Evolutionary conservation across 2,113 vertebrate species (phyloP).

Genomic region (Ptyas mucosa): DNA sequence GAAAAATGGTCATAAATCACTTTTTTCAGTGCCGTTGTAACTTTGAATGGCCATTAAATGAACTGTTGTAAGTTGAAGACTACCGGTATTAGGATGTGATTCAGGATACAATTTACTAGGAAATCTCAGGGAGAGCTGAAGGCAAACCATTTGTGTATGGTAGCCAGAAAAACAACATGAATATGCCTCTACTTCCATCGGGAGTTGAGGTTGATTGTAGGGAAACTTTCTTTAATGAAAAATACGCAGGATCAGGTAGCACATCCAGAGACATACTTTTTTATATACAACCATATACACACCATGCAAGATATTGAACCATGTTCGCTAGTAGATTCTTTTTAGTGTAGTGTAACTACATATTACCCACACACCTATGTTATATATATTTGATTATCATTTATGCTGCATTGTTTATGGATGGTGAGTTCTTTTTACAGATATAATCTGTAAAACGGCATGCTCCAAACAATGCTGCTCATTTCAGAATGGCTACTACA

Average conservation of each 20-base stretch:
- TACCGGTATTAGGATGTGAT: neutral
- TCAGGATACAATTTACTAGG: neutral
- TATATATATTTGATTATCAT: neutral
- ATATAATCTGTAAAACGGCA: neutral
- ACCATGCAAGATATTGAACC: too few species aligned
- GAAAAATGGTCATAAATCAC: too few species aligned
- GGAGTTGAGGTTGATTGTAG: neutral
- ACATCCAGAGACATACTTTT: too few species aligned
- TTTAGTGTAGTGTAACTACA: too few species aligned
- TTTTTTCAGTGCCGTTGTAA: too few species aligned
- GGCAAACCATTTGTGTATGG: neutral
- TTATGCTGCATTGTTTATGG: neutral
- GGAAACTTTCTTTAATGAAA: neutral
- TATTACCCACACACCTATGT: too few species aligned
- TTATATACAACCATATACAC: too few species aligned
- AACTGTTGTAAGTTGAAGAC: too few species aligned
- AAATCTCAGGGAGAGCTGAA: neutral
- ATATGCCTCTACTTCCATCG: neutral
- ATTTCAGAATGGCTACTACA: neutral
- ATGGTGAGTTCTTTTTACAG: neutral
- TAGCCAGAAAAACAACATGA: neutral
- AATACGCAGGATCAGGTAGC: too few species aligned
- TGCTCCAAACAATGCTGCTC: neutral
- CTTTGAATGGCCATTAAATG: too few species aligned
- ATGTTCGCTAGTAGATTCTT: too few species aligned